Conservation (phyloP, 2,888 invertebrate genomes). For the Cantharis lateralis region DNA sequence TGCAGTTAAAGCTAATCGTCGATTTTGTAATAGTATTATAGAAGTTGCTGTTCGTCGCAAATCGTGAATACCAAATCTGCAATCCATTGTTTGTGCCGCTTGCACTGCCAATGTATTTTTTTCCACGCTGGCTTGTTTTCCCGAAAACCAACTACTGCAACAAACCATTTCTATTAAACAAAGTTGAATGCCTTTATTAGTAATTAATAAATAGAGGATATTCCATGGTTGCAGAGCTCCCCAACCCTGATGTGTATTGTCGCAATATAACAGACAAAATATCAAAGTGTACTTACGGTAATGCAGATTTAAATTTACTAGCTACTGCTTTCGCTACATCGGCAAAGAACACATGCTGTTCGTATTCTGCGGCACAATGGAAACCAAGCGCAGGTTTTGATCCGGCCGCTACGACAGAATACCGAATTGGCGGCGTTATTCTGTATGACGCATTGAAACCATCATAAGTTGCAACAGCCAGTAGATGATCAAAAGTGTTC, state of each 20-base stretch:
- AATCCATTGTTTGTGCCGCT: constrained; percentile 73
- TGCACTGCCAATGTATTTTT: constrained; percentile 56
- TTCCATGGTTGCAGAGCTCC: no score
- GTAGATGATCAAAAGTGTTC: constrained; percentile 85
- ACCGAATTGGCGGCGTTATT: constrained; percentile 76
- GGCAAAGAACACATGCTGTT: constrained; percentile 77
- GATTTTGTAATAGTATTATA: constrained; percentile 81
- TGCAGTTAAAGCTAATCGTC: constrained; percentile 77
- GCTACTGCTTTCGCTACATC: constrained; percentile 94
- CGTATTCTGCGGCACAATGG: constrained; percentile 89
- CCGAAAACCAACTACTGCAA: constrained; percentile 60
- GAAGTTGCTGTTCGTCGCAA: constrained; percentile 72
- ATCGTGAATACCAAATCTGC: constrained; percentile 84
- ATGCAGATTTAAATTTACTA: constrained; percentile 78
- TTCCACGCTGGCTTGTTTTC: constrained; percentile 57
- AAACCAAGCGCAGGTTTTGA: constrained; percentile 85
- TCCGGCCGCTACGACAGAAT: constrained; percentile 77
- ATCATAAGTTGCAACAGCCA: constrained; percentile 77
- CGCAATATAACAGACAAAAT: no score
- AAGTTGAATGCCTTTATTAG: background rate
- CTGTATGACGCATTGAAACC: constrained; percentile 74
- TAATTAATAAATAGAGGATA: no score
- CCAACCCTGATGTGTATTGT: no score
- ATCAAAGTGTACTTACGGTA: constrained; percentile 72
- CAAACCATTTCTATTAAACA: background rate